Conservation (phyloP, 2,888 invertebrate genomes). For the Coecobrya sp. region DNA sequence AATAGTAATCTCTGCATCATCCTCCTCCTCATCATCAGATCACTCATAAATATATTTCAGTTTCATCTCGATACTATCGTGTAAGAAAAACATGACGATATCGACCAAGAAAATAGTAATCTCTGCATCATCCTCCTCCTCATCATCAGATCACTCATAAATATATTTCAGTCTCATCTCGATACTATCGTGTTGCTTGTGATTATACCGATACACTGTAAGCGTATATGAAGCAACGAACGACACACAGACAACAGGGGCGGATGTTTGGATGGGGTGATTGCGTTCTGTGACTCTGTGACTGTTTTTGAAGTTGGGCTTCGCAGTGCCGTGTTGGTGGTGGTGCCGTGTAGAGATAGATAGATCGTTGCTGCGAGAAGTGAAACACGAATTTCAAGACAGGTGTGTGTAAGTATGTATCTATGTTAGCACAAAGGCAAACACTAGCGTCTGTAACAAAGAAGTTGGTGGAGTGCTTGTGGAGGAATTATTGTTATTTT, state of each 20-base stretch:
- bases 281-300: slow-evolving; percentile 22
- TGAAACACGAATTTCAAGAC: not conserved
- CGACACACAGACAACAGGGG: not conserved
- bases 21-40: not conserved
- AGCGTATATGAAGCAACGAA: not conserved
- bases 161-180: not conserved
- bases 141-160: slow-evolving; percentile 18
- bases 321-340: slow-evolving; percentile 49
- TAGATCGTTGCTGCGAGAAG: not conserved
- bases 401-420: slow-evolving; percentile 47
- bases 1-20: slow-evolving; percentile 31
- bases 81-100: slow-evolving; percentile 37
- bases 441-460: not conserved
- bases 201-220: not conserved
- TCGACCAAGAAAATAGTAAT: slow-evolving; percentile 45
- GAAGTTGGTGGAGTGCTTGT: slow-evolving; percentile 17
- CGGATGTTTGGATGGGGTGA: slow-evolving; percentile 6
- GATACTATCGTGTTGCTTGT: too few species aligned
- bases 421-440: not conserved
- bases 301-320: slow-evolving; percentile 31
- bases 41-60: slow-evolving; percentile 3
- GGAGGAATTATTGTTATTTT: not conserved
- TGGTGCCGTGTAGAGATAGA: slow-evolving; percentile 42
- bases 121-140: slow-evolving; percentile 12
- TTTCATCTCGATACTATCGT: not conserved